These are phyloP conservation scores for Panagrolaimus sp. DNA, from an alignment of 1,140 invertebrate species.

Conservation along the genomic window DNA sequence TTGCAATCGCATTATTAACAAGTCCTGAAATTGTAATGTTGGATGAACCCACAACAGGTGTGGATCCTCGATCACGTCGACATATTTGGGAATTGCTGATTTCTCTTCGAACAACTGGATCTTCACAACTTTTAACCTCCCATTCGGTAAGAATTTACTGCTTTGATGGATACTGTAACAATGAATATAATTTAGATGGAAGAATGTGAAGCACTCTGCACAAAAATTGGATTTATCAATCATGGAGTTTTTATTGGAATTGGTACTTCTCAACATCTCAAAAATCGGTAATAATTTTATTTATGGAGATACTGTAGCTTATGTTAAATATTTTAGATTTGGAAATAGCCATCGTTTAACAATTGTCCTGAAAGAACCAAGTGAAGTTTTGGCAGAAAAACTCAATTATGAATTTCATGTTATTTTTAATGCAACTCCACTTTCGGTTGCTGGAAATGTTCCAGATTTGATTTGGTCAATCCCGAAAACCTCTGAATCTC, in stretches of 20 bases:
- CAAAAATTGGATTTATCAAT: slow-evolving; percentile 46
- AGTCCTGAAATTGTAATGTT: background rate
- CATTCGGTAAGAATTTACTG: too few relatives aligned
- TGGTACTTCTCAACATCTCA: slow-evolving; percentile 5
- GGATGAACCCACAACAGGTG: slow-evolving; percentile 65
- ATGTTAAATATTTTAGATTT: background rate
- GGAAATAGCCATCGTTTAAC: too few relatives aligned
- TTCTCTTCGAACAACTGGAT: background rate
- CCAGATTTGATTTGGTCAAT: background rate
- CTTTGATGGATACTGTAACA: too few relatives aligned
- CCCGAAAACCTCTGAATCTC: too few relatives aligned
- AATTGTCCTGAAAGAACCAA: too few relatives aligned
- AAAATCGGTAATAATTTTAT: background rate
- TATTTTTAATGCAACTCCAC: background rate
- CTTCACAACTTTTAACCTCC: slow-evolving; percentile 34
- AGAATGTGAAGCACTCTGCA: slow-evolving; percentile 78
- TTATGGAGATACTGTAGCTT: background rate
- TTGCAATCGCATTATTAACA: background rate
- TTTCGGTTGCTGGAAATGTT: too few relatives aligned
- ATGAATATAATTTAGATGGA: too few relatives aligned
- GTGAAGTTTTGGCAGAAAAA: background rate
- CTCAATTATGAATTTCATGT: background rate
- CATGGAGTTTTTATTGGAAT: background rate
- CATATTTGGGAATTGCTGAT: slow-evolving; percentile 63
- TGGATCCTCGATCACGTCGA: slow-evolving; percentile 63